Evolutionary conservation across 2,113 vertebrate genomes (phyloP), one percentile per base, ranked within the genome.

Genomic region (Protobothrops mucrosquamatus): DNA sequence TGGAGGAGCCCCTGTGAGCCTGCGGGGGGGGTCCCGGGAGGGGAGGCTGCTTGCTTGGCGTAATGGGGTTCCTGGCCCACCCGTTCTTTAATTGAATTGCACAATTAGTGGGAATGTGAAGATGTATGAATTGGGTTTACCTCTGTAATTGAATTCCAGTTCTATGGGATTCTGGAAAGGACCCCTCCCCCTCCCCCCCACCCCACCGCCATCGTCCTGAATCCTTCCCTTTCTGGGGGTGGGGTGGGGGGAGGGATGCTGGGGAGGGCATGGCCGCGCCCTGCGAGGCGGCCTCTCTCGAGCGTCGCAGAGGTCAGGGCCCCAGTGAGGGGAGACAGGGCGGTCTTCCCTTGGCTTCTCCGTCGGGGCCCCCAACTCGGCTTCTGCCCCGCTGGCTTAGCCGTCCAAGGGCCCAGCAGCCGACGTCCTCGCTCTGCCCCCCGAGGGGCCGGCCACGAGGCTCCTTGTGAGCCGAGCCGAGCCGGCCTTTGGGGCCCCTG

Each of bases 71-170:
- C 94, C 93, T 94, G 96, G 94, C 94, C 91, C 91, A 93, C 95
- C 96, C n/a, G 94, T 93, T 95, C 96, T 94, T 97, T 97, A 97
- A 97, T 94, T 97, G 97, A 97, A 97, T 97, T 96, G 96, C 96
- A 96, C 95, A 97, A 96, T 97, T 96, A 96, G 93, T 93, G 95
- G 96, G 95, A 95, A 96, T 96, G 94, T 94, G 94, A 96, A 96
- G 97, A 96, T 94, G 96, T 96, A 94, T 88, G 96, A 96, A 96
- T 97, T 97, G 94, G 92, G 96, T 95, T 96, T 85, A 92, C 93
- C 94, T 93, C 91, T 96, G 96, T 97, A 96, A 97, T 97, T 96
- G 96, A 96, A 97, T 97, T 96, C 94, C 95, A 93, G 10, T 94
- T 95, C 96, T 95, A 96, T 96, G 95, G 96, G 88, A 95, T 96